These are phyloP conservation scores for Cassiopea xamachana DNA, from an alignment of 30 jellyfish, hydroid and myxozoan species.

Conservation along the genomic window DNA sequence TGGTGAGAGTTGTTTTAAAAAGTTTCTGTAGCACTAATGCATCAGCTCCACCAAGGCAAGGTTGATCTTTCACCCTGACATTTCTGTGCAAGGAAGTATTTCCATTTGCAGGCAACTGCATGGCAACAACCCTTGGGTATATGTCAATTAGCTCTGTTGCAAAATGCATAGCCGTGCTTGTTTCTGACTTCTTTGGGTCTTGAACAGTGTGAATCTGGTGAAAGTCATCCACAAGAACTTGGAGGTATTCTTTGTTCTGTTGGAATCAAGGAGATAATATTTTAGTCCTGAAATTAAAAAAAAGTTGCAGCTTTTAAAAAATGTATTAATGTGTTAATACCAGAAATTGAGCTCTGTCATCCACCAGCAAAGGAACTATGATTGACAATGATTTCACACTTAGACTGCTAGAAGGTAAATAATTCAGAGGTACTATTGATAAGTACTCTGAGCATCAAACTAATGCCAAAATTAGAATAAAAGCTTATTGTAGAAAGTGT, in stretches of 20 bases:
- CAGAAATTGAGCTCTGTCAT: constrained; percentile 3
- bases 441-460: neutral
- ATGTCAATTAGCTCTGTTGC: constrained; percentile 21
- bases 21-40: constrained; percentile 14
- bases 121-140: constrained; percentile 23
- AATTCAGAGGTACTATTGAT: neutral
- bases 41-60: constrained; percentile 32
- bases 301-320: neutral
- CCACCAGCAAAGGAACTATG: neutral
- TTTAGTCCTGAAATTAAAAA: neutral
- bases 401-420: neutral
- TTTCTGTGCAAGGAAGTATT: constrained; percentile 11
- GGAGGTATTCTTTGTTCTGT: constrained; percentile 25
- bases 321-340: neutral
- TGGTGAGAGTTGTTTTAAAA: neutral
- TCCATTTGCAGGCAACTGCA: constrained; percentile 16
- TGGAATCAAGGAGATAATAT: constrained; percentile 7
- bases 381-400: neutral
- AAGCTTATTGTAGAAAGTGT: neutral
- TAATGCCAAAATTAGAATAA: constrained; percentile 1
- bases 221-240: constrained; percentile 23
- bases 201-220: constrained; percentile 18
- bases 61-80: constrained; percentile 14
- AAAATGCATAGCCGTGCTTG: constrained; percentile 31
- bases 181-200: constrained; percentile 12